Conservation (phyloP, 1,140 invertebrate genomes). For the Lanistes nyassanus region DNA sequence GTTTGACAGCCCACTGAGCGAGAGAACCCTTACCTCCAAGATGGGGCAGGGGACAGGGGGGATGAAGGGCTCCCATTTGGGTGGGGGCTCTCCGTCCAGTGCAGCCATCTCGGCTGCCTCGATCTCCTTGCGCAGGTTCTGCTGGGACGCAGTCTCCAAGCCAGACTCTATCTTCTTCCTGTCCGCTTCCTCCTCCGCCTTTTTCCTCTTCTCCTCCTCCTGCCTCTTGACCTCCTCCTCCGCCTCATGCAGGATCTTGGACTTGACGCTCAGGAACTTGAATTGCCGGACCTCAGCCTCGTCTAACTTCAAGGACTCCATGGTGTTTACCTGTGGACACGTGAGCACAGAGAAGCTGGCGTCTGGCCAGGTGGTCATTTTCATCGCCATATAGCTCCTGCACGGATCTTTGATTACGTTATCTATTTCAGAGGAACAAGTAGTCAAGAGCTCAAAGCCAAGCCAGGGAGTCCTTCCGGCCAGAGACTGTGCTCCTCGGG, state of each 20-base stretch:
- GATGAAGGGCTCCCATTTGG: constrained; percentile 23
- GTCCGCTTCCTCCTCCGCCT: neutral
- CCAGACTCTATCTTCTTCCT: neutral
- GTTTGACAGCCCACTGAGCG: neutral
- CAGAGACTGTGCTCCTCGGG: too few species aligned
- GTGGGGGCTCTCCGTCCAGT: neutral
- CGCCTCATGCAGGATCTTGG: constrained; percentile 8
- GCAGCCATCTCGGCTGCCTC: constrained; percentile 12
- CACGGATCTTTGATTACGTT: too few species aligned
- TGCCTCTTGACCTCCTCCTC: constrained; percentile 1
- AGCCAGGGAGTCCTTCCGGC: too few species aligned
- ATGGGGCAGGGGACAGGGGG: constrained; percentile 22
- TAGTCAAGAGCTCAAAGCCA: too few species aligned
- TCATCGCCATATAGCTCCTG: too few species aligned
- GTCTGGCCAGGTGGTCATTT: too few species aligned
- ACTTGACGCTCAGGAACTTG: constrained; percentile 22
- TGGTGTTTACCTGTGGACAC: neutral
- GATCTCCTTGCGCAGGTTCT: constrained; percentile 22
- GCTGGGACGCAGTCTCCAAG: constrained; percentile 24
- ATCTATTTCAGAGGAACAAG: too few species aligned
- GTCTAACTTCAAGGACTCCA: neutral
- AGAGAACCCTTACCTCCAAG: neutral
- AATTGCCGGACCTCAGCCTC: neutral
- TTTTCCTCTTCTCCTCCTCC: neutral
- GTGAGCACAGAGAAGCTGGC: too few species aligned